Percentiles rank a stretch among this genome's conserved stretches.
These are phyloP conservation scores for Anoncus sp. DNA, from an alignment of 2,888 invertebrate genomes.

Conservation along the genomic window DNA sequence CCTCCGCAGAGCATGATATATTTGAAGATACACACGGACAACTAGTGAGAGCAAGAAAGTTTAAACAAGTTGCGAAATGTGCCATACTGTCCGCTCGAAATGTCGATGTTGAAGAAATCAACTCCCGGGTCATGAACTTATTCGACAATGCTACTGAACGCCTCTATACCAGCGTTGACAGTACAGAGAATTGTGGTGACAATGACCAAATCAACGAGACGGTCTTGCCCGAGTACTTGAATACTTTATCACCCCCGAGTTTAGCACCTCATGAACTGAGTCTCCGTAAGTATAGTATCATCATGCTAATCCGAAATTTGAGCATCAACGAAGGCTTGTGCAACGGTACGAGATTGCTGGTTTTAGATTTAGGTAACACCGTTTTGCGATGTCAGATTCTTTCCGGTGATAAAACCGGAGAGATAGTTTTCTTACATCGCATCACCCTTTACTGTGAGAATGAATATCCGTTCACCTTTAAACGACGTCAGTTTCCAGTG, in stretches of 20 bases:
- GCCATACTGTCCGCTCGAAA: slow-evolving; percentile 63
- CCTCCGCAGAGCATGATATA: slow-evolving; percentile 57
- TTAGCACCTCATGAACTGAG: slow-evolving; percentile 39
- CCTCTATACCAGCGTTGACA: slow-evolving; percentile 54
- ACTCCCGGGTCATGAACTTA: slow-evolving; percentile 56
- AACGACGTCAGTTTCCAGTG: slow-evolving; percentile 55
- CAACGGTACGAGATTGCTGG: slow-evolving; percentile 62
- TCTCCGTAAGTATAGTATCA: slow-evolving; percentile 10
- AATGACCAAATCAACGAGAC: slow-evolving; percentile 42
- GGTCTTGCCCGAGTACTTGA: slow-evolving; percentile 35
- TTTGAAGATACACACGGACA: slow-evolving; percentile 48
- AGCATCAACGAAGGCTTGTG: slow-evolving; percentile 28
- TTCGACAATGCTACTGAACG: slow-evolving; percentile 51
- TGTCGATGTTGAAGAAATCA: slow-evolving; percentile 59
- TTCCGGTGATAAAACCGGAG: slow-evolving; percentile 53
- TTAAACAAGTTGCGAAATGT: slow-evolving; percentile 46
- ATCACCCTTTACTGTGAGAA: slow-evolving; percentile 54
- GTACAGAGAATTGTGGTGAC: slow-evolving; percentile 47
- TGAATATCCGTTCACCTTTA: slow-evolving; percentile 31
- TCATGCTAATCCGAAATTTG: slow-evolving; percentile 48
- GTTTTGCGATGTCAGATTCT: slow-evolving; percentile 19
- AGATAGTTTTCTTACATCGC: slow-evolving; percentile 51
- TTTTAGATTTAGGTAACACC: slow-evolving; percentile 54
- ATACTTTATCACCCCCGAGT: slow-evolving; percentile 15
- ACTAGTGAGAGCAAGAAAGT: slow-evolving; percentile 51